Evolutionary conservation across 1,140 invertebrate genomes (phyloP), one percentile per base, ranked within the genome.

Genomic region (Augochlora pura): DNA sequence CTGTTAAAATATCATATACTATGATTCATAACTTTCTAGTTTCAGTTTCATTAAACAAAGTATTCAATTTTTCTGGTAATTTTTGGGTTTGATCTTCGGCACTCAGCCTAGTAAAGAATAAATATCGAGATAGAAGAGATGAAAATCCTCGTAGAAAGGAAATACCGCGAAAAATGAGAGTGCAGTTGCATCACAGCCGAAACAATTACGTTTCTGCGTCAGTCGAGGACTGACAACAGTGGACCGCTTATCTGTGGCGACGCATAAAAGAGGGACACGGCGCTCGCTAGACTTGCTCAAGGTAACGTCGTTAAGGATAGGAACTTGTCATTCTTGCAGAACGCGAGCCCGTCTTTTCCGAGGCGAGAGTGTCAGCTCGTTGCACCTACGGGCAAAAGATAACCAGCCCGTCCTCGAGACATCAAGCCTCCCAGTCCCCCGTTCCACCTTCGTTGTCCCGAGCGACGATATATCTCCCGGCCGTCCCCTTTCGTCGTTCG

Each of bases 351-450:
- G 75, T 71, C 77, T 70, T 80, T 83, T 83, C 82, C 27, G 52
- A 52, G 63, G 32, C 32, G 42, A 74, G 32, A 23, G 62, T 64
- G 84, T 52, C 72, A 69, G 57, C 72, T 46, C 77, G 73, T 86
- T 83, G 84, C 81, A 86, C 84, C 85, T 86, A 83, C 77, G 80
- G 77, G 81, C 85, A 77, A 83, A 77, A 86, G 85, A 86, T 86
- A 86, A 86, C 81, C 84, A 81, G 77, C 74, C 77, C 59, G 77
- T 83, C 73, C 74, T 77, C 84, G 63, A 83, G 67, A 64, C 77
- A 83, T 86, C 85, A 78, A 71, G 70, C 57, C 42, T 7, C 52
- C 14, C 79, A 57, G 8, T 42, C 7, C 77, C 66, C 72, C 59
- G 59, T 74, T 76, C 83, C 65, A 66, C 71, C 64, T 62, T 71